phyloP scores from a whole-genome alignment of 2,888 invertebrate species.

The Pogonocherus hispidulus region DNA sequence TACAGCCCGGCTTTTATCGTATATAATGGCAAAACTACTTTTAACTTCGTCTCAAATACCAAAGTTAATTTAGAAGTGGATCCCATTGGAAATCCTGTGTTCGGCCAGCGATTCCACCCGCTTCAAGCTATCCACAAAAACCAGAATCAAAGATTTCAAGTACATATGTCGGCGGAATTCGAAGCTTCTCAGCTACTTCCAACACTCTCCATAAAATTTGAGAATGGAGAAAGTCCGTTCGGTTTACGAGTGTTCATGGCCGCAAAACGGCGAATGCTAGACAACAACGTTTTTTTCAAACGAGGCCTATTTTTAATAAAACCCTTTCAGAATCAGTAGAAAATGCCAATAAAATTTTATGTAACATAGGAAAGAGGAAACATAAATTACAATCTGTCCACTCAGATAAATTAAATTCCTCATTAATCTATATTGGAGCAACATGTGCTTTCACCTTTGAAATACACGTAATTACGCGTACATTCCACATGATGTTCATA shows the following conservation, averaged over 20 bases:
- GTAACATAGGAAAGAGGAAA: background rate
- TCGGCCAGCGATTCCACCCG: constrained; percentile 25
- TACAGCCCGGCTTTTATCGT: no score
- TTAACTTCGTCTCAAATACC: constrained; percentile 25
- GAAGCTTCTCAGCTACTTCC: background rate
- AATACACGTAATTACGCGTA: background rate
- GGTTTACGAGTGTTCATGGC: background rate
- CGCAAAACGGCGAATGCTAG: background rate
- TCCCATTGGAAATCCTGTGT: constrained; percentile 12
- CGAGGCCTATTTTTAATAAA: background rate
- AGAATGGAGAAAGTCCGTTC: background rate
- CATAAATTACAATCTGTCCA: background rate
- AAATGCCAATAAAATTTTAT: background rate
- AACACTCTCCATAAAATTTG: background rate
- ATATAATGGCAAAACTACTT: no score
- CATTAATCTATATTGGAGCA: background rate
- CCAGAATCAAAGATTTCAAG: constrained; percentile 18
- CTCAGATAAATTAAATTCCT: background rate
- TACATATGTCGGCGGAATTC: background rate
- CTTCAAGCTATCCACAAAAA: constrained; percentile 10
- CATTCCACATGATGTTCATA: background rate
- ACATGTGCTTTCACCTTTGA: background rate
- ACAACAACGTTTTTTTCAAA: background rate
- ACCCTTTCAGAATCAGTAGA: background rate
- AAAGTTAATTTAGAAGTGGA: constrained; percentile 25